These are phyloP conservation scores for Coregonus suidteri DNA, from an alignment of 2,797 vertebrate species.

Conservation along the genomic window DNA sequence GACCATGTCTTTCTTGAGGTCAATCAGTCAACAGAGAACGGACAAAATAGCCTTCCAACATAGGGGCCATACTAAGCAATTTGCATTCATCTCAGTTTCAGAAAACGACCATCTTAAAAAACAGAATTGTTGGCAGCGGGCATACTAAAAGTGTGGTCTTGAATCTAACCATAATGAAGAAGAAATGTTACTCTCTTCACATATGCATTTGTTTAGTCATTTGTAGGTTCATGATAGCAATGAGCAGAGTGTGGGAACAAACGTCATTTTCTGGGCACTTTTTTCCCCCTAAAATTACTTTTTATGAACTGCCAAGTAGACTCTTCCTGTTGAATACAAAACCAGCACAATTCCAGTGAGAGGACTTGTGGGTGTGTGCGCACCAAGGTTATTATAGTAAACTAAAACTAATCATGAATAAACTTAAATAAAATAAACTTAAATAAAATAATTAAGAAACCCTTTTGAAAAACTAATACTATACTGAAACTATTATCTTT, in stretches of 20 bases:
- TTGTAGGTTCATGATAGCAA: neutral
- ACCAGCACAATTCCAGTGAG: neutral
- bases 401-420: neutral
- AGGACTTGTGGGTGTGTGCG: neutral
- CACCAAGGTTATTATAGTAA: neutral
- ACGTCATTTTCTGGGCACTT: slow-evolving; percentile 6
- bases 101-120: neutral
- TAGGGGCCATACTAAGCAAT: neutral
- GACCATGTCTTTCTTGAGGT: neutral
- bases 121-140: neutral
- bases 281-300: slow-evolving; percentile 8
- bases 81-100: neutral
- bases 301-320: slow-evolving; percentile 6
- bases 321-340: slow-evolving; percentile 15
- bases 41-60: neutral
- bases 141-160: neutral
- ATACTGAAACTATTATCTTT: no score
- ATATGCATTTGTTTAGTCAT: neutral
- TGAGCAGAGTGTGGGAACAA: neutral
- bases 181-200: neutral
- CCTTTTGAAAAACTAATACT: no score
- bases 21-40: neutral
- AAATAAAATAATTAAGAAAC: no score
- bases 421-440: neutral
- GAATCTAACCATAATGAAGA: neutral